These are phyloP conservation scores for Pomatostomus ruficeps DNA, from an alignment of 2,113 vertebrate species.

Conservation along the genomic window DNA sequence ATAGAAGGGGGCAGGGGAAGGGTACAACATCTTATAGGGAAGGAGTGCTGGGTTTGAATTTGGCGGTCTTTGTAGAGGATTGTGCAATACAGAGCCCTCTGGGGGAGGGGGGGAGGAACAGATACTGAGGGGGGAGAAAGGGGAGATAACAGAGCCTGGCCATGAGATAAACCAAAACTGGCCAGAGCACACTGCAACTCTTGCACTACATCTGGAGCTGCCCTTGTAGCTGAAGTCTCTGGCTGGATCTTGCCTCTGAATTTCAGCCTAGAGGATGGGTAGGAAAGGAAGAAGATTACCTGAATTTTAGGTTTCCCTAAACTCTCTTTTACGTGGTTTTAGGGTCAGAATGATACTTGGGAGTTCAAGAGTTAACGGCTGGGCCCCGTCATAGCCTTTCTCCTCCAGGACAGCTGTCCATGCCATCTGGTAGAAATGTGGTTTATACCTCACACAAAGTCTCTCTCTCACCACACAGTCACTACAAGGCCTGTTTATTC, in stretches of 20 bases:
- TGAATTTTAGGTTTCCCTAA: background rate
- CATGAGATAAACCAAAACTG: too few species aligned
- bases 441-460: conserved; percentile 23
- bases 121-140: too few species aligned
- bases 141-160: too few species aligned
- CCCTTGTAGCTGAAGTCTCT: background rate
- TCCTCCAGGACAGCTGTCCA: background rate
- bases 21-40: too few species aligned
- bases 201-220: background rate
- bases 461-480: background rate
- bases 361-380: background rate
- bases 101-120: too few species aligned
- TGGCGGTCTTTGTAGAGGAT: too few species aligned
- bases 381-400: background rate
- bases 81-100: too few species aligned
- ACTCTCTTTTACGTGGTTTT: background rate
- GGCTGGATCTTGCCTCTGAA: background rate
- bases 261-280: background rate
- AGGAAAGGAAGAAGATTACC: background rate
- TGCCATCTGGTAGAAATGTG: background rate
- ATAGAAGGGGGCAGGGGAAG: too few species aligned
- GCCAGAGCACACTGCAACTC: too few species aligned
- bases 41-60: too few species aligned
- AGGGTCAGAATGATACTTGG: background rate
- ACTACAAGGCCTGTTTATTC: background rate